Evolutionary conservation across 2,797 vertebrate genomes (phyloP).

Genomic region (Thalassophryne amazonica): DNA sequence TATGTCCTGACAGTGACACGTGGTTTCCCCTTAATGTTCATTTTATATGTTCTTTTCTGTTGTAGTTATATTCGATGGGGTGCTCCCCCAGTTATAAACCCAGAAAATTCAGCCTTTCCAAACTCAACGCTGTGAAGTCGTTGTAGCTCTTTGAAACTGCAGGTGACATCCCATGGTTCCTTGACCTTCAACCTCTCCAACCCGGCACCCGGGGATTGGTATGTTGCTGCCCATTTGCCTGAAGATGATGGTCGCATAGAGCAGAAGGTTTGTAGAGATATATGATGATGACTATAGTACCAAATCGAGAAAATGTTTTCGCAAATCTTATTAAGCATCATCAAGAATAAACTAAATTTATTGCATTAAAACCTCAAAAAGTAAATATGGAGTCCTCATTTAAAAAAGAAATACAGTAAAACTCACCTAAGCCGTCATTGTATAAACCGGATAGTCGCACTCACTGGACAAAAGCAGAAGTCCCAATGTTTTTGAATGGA

Average conservation of each 20-base stretch:
- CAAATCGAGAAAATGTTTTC: no score
- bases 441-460: no score
- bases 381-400: no score
- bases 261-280: conserved; percentile 83
- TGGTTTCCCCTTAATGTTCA: neutral
- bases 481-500: no score
- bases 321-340: no score
- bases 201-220: conserved; percentile 90
- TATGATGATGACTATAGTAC: no score
- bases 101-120: conserved; percentile 79
- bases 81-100: conserved; percentile 92
- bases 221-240: conserved; percentile 88
- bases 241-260: conserved; percentile 88
- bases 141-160: conserved; percentile 77
- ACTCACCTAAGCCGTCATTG: no score
- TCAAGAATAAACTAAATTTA: no score
- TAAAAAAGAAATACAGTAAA: no score
- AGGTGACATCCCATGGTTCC: conserved; percentile 73
- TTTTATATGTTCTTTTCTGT: neutral
- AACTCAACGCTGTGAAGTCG: conserved; percentile 71
- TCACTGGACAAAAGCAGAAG: no score
- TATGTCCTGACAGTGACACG: neutral
- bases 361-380: no score
- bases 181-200: conserved; percentile 83
- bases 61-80: conserved; percentile 86